phyloP scores from a whole-genome alignment of 1,140 invertebrate genomes.

The Hylyphantes graminicola region DNA sequence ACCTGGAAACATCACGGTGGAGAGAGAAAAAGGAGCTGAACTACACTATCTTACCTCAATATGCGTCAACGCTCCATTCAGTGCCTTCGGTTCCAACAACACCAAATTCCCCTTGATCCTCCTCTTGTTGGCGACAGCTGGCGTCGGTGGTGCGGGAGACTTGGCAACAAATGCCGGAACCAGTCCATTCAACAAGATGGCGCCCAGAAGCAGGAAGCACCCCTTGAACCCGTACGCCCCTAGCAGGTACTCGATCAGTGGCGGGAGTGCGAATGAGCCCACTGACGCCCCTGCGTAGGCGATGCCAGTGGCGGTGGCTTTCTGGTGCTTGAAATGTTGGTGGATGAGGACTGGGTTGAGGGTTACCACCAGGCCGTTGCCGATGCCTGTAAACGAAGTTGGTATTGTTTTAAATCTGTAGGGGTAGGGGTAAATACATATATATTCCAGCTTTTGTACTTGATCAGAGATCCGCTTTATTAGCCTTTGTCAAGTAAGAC shows the following conservation, averaged over 20 bases:
- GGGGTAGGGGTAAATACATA: not conserved
- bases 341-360: constrained; percentile 66
- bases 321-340: constrained; percentile 65
- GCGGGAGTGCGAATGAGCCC: constrained; percentile 66
- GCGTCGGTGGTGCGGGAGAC: constrained; percentile 67
- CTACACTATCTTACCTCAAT: not conserved
- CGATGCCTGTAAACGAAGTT: constrained; percentile 63
- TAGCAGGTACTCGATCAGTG: constrained; percentile 65
- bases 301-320: constrained; percentile 66
- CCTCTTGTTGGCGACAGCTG: constrained; percentile 5
- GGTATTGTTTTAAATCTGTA: not conserved
- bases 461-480: too few relatives aligned
- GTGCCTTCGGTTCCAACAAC: constrained; percentile 15
- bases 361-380: constrained; percentile 65
- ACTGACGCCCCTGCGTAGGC: constrained; percentile 66
- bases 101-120: constrained; percentile 29
- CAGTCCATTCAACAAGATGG: constrained; percentile 50
- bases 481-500: too few relatives aligned
- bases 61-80: not conserved
- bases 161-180: constrained; percentile 58
- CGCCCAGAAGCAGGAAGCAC: constrained; percentile 60
- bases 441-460: too few relatives aligned
- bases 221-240: constrained; percentile 55
- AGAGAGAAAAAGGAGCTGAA: too few relatives aligned
- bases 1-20: too few relatives aligned